Base-by-base conservation (phyloP, 2,888 invertebrate species). In the Anarsia innoxiella region DNA sequence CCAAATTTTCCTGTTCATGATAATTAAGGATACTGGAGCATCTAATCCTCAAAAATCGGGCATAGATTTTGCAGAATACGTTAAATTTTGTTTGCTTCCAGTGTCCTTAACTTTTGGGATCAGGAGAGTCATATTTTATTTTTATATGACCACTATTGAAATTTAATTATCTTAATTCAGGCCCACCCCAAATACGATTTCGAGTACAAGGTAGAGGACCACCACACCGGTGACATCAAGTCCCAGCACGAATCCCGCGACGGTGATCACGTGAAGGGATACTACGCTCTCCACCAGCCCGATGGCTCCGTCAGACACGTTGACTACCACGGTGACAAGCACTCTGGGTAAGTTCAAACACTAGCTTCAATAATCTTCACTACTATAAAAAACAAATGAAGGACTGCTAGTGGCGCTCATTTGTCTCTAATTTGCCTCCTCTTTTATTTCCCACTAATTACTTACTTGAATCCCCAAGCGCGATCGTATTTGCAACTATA, bases 231-330 rank as follows among this genome's bases (percentile, higher is more conserved):
- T 2, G 86, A 87, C 61, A 65, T 69, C 53, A 83, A 85, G 57
- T 65, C 66, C 33, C 83, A 73, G 57, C 76, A 79, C 48, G 86
- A 86, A 53, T 47, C 50, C 33, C 65, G 73, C 32, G 82, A 83
- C 37, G 82, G 84, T 2, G 79, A 80, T 48, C 60, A 64, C 12
- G 82, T 82, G 14, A 60, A 62, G 48, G 66, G 65, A 14, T 53
- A 49, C 49, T 67, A 66, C 51, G 53, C 76, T 12, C 67, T 87
- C 39, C 82, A 85, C 45, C 78, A 87, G 55, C 83, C 87, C 13
- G 86, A 83, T 39, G 87, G 87, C 39, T 80, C 84, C 49, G 59
- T 79, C 48, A 72, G 86, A 45, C 76, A 78, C 27, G 87, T 87
- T 10, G 77, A 86, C 59, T 87, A 87, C 57, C 76, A 73, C 45